Conservation (phyloP, 2,797 vertebrate genomes). For the Loriculus beryllinus region DNA sequence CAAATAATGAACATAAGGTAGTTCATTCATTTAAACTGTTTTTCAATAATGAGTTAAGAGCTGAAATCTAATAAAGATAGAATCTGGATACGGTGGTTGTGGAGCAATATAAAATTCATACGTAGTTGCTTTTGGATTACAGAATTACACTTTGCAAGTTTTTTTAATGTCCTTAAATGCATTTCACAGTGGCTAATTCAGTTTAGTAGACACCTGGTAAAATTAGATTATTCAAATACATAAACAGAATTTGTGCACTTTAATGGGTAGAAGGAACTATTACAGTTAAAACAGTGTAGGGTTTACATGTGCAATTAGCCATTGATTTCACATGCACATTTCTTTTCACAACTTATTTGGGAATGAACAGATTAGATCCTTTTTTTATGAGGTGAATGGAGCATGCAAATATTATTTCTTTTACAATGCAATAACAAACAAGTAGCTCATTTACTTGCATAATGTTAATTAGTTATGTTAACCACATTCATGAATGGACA, state of each 20-base stretch:
- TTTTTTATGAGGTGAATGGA: background rate
- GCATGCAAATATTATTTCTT: constrained; percentile 28
- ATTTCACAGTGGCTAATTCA: background rate
- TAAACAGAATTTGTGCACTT: background rate
- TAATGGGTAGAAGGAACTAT: background rate
- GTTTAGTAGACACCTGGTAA: background rate
- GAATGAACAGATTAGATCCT: background rate
- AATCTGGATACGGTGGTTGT: background rate
- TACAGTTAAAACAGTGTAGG: background rate
- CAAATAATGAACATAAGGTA: background rate
- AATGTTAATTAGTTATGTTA: constrained; percentile 36
- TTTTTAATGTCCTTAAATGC: background rate
- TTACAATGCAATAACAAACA: constrained; percentile 20
- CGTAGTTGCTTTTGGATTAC: background rate
- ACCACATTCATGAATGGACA: background rate
- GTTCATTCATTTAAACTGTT: background rate
- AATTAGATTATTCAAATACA: background rate
- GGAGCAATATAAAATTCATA: background rate
- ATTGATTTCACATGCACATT: background rate
- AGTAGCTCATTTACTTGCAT: constrained; percentile 16
- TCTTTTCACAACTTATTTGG: constrained; percentile 3
- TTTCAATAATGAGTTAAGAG: background rate
- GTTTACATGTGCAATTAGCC: background rate
- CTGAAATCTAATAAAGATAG: background rate
- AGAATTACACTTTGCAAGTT: background rate